These are phyloP conservation scores for Leucania comma DNA, from an alignment of 2,888 invertebrate genomes.

Conservation along the genomic window DNA sequence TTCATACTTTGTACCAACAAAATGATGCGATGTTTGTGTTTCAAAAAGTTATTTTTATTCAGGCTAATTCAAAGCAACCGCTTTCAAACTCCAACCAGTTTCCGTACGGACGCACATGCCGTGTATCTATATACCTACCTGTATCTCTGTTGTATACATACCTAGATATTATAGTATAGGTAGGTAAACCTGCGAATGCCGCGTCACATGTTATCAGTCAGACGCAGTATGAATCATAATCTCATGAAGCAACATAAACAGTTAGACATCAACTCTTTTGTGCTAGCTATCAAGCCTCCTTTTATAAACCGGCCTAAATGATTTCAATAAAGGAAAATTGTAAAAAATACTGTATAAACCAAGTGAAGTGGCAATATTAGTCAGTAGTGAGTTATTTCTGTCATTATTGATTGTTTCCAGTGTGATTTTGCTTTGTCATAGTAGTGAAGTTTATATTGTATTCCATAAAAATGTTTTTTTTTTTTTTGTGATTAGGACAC, in stretches of 20 bases:
- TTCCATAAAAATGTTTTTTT: slow-evolving; percentile 9
- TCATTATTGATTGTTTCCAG: slow-evolving; percentile 21
- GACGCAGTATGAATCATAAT: slow-evolving; percentile 70
- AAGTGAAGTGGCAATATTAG: slow-evolving; percentile 29
- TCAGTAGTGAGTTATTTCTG: slow-evolving; percentile 14
- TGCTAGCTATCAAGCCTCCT: slow-evolving; percentile 43
- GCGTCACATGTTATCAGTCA: slow-evolving; percentile 72
- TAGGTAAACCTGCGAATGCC: slow-evolving; percentile 54
- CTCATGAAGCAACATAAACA: slow-evolving; percentile 67
- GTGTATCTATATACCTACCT: slow-evolving; percentile 1
- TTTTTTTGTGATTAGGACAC: slow-evolving; percentile 93
- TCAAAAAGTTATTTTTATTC: slow-evolving; percentile 17
- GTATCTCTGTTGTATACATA: slow-evolving; percentile 35
- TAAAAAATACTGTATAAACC: slow-evolving; percentile 7
- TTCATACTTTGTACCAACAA: background rate
- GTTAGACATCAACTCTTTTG: slow-evolving; percentile 59
- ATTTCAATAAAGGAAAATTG: slow-evolving; percentile 24
- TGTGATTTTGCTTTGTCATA: slow-evolving; percentile 53
- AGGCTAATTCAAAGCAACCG: slow-evolving; percentile 27
- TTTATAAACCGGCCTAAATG: slow-evolving; percentile 5
- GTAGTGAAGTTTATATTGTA: slow-evolving; percentile 18
- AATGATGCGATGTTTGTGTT: slow-evolving; percentile 16
- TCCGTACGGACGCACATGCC: slow-evolving; percentile 21
- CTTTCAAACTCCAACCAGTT: slow-evolving; percentile 31
- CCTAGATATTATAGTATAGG: slow-evolving; percentile 26